phyloP scores from a whole-genome alignment of 1,140 invertebrate species.

The Zaprionus davidi region DNA sequence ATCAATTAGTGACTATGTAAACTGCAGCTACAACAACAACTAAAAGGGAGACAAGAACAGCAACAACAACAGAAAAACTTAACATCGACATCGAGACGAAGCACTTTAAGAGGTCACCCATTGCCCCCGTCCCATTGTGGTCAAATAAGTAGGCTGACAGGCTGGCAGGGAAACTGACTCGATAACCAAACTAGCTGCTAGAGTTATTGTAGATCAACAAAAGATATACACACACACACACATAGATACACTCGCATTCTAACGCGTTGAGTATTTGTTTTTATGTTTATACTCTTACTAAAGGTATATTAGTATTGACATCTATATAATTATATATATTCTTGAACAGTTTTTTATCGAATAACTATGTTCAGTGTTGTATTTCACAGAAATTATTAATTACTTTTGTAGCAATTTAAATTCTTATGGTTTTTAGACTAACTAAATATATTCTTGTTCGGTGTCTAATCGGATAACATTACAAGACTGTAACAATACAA shows the following conservation, averaged over 20 bases:
- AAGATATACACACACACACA: conserved; percentile 14
- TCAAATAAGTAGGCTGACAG: conserved; percentile 67
- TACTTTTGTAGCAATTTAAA: too few species aligned
- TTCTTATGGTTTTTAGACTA: too few species aligned
- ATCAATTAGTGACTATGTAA: conserved; percentile 76
- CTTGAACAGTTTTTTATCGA: too few species aligned
- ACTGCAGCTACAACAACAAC: conserved; percentile 47
- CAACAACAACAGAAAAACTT: background rate
- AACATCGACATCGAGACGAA: conserved; percentile 16
- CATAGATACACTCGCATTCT: conserved; percentile 4
- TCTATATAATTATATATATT: too few species aligned
- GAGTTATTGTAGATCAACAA: conserved; percentile 23
- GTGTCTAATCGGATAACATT: too few species aligned
- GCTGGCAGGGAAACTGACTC: conserved; percentile 43
- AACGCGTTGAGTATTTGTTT: conserved; percentile 27
- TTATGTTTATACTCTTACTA: conserved; percentile 21
- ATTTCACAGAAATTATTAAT: too few species aligned
- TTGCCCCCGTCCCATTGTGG: conserved; percentile 46
- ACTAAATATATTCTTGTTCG: too few species aligned
- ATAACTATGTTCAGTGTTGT: too few species aligned
- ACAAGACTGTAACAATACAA: too few species aligned
- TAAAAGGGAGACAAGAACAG: background rate
- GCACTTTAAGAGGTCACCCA: conserved; percentile 9
- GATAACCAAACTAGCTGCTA: conserved; percentile 13
- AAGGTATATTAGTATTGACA: too few species aligned